Conservation (phyloP, 2,888 invertebrate genomes). For the Cephus spinipes region DNA sequence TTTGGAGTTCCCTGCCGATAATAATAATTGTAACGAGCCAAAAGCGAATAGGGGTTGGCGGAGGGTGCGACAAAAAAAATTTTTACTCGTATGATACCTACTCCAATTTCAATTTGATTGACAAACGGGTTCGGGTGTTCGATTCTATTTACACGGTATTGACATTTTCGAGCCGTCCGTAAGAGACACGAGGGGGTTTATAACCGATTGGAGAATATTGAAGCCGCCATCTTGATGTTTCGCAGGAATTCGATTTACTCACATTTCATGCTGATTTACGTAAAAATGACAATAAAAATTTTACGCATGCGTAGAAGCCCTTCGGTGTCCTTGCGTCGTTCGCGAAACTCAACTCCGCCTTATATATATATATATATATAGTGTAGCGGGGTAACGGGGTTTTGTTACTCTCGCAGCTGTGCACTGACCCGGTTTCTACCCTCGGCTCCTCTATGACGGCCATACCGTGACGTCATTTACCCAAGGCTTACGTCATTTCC, state of each 20-base stretch:
- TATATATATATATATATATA: neutral
- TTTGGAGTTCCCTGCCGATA: neutral
- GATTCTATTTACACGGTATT: neutral
- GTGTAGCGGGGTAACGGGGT: neutral
- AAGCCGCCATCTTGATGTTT: neutral
- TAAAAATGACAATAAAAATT: neutral
- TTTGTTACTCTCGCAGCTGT: conserved; percentile 31
- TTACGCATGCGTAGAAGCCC: neutral
- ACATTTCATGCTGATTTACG: neutral
- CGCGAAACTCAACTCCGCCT: neutral
- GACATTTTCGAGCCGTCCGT: neutral
- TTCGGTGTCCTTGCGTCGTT: neutral
- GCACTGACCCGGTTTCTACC: conserved; percentile 48
- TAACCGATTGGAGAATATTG: neutral
- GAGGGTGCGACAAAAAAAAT: neutral
- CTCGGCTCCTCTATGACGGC: conserved; percentile 41
- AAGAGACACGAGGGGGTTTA: neutral
- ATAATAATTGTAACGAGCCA: neutral
- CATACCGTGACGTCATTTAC: conserved; percentile 49
- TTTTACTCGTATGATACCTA: neutral
- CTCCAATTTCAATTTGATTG: neutral
- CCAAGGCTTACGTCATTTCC: conserved; percentile 49
- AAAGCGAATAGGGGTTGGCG: neutral
- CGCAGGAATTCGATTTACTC: too few relatives aligned
- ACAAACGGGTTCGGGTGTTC: neutral